These are phyloP conservation scores for Eulemur albifrons DNA, from an alignment of 2,797 vertebrate species.

Conservation along the genomic window DNA sequence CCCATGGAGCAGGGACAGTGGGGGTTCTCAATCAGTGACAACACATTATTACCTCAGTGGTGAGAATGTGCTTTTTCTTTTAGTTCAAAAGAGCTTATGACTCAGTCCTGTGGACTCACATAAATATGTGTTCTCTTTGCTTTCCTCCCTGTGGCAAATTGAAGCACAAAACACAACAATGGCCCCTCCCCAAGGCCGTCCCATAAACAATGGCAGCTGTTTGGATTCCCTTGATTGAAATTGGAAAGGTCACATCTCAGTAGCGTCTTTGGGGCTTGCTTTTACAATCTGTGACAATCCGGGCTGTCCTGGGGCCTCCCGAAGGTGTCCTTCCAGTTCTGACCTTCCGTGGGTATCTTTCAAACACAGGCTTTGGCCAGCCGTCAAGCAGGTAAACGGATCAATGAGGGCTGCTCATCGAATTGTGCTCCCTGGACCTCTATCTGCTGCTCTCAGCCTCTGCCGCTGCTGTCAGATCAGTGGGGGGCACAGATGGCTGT, in stretches of 20 bases:
- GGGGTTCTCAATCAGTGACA: neutral
- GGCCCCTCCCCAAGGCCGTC: neutral
- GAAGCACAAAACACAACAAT: neutral
- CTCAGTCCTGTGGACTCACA: neutral
- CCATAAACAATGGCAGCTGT: neutral
- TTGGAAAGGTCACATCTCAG: conserved; percentile 24
- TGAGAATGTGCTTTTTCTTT: conserved; percentile 5
- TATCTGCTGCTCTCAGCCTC: conserved; percentile 57
- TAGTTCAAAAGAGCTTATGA: neutral
- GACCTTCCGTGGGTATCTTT: conserved; percentile 30
- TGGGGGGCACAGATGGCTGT: conserved; percentile 75
- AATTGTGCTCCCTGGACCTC: conserved; percentile 62
- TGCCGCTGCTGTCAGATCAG: neutral
- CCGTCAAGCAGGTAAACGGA: neutral
- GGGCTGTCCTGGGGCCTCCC: neutral
- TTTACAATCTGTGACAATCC: neutral
- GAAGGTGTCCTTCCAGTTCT: conserved; percentile 22
- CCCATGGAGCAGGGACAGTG: neutral
- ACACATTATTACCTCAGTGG: neutral
- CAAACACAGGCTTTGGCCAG: neutral
- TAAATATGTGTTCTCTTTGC: neutral
- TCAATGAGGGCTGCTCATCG: conserved; percentile 61
- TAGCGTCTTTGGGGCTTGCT: neutral
- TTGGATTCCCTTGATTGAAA: conserved; percentile 15
- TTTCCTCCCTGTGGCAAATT: neutral